phyloP scores from a whole-genome alignment of 2,888 invertebrate species.

The Liposcelis brunnea region DNA sequence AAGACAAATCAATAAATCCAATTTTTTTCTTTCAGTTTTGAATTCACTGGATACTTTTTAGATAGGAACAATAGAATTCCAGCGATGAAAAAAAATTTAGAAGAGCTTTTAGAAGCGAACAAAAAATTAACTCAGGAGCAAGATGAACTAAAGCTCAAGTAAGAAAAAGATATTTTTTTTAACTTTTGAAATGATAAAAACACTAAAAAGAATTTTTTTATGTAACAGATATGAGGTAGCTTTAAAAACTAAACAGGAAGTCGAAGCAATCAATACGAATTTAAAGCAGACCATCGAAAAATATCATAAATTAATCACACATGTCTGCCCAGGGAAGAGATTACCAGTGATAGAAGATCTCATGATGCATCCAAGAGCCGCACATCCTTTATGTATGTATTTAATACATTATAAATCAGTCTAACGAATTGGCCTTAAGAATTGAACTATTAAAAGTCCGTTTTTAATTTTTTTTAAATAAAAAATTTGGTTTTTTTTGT shows the following conservation, averaged over 20 bases:
- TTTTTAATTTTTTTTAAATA: too few relatives aligned
- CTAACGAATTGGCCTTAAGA: too few relatives aligned
- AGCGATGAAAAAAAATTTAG: constrained; percentile 57
- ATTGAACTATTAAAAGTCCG: too few relatives aligned
- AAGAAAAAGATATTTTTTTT: constrained; percentile 22
- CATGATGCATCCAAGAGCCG: constrained; percentile 2
- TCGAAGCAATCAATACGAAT: background rate
- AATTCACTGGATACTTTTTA: constrained; percentile 85
- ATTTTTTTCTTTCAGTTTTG: constrained; percentile 42
- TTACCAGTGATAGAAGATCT: constrained; percentile 17
- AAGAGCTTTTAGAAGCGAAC: constrained; percentile 57
- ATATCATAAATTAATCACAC: background rate
- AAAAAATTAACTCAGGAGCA: constrained; percentile 60
- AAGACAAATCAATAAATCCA: too few relatives aligned
- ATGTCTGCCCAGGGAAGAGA: constrained; percentile 18
- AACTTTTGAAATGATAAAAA: constrained; percentile 26
- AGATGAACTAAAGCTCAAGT: constrained; percentile 50
- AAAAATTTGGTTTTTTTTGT: background rate
- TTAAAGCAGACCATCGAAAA: background rate
- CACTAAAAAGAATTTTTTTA: background rate
- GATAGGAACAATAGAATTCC: constrained; percentile 72
- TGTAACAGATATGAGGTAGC: constrained; percentile 5
- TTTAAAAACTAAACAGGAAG: constrained; percentile 4
- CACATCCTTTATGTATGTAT: background rate
- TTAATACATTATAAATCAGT: too few relatives aligned